These are phyloP conservation scores for Vulpes vulpes DNA, from an alignment of 2,113 vertebrate species.

Conservation along the genomic window DNA sequence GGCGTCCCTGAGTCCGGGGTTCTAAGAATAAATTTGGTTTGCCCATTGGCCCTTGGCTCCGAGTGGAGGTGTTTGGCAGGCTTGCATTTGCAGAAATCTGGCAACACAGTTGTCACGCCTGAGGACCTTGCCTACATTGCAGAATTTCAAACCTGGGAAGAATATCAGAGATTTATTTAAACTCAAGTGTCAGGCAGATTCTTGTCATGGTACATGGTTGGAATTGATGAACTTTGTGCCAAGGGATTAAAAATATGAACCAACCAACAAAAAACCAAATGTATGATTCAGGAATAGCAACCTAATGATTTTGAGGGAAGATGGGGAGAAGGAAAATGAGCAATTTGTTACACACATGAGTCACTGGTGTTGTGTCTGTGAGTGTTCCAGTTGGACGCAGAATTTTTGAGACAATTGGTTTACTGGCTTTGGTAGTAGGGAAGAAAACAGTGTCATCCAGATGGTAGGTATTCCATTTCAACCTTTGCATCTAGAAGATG, in stretches of 20 bases:
- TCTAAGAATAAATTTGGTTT: background rate
- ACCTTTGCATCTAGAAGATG: background rate
- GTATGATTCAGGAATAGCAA: background rate
- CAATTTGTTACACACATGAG: background rate
- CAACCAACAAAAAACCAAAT: background rate
- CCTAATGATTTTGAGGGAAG: constrained; percentile 80
- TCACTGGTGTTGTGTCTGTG: background rate
- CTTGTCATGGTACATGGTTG: background rate
- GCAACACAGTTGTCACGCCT: background rate
- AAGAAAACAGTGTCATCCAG: background rate
- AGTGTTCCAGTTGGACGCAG: background rate
- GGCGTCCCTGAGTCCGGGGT: background rate
- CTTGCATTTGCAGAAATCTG: background rate
- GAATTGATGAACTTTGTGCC: constrained; percentile 18
- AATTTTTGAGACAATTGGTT: background rate
- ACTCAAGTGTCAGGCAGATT: background rate
- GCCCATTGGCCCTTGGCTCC: background rate
- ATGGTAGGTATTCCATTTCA: background rate
- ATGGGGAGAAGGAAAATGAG: constrained; percentile 70
- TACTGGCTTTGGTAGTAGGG: background rate
- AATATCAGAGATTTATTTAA: background rate
- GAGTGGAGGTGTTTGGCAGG: background rate
- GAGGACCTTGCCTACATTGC: background rate
- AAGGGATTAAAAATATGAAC: constrained; percentile 25
- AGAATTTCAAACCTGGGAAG: constrained; percentile 2